Base-by-base conservation (phyloP, 1,140 invertebrate species). In the Leptinotarsa lineolata region DNA sequence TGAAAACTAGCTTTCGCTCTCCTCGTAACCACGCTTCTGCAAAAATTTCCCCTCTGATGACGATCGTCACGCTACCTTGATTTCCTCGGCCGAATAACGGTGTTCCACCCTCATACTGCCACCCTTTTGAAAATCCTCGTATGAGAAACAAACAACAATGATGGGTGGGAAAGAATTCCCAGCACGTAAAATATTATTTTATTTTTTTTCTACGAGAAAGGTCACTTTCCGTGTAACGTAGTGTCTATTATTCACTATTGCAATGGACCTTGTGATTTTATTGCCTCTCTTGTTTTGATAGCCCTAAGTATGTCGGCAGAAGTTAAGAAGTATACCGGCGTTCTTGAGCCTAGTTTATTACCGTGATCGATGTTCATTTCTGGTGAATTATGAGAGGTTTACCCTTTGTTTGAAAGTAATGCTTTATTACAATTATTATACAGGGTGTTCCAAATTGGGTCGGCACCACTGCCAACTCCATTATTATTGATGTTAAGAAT, bases 171-270 rank as follows among this genome's bases (percentile, higher is more conserved):
- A 15, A 24, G 46, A 46, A 68, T 68, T 68, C 67, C 46, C 67
- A 68, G 67, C 67, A 68, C 67, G 67, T 68, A 68, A 68, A 68
- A 68, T 68, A 68, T 68, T 68, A 68, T 68, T 68, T 68, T 67
- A 67, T 67, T 68, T 68, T 68, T 68, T 68, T 45, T 58, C 45
- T 58, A 68, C 22, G 46, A 46, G n/a, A 68, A 68, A 68, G 67
- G 46, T 68, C 67, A 68, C 67, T 68, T 58, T 68, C 67, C 45
- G 20, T 54, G 67, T 68, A 68, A 68, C 67, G 44, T 68, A 68
- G 67, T 68, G 67, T 68, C 67, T 68, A 54, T 68, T 68, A 68
- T 68, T 68, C 67, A 68, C 67, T 45, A 45, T 45, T 68, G 67
- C 67, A 68, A 45, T 68, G 67, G 67, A 68, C 67, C 67, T 68